Percentiles rank a stretch among this genome's conserved stretches.
Evolutionary conservation across 2,888 invertebrate genomes (phyloP).

Genomic region (Apamea epomidion): DNA sequence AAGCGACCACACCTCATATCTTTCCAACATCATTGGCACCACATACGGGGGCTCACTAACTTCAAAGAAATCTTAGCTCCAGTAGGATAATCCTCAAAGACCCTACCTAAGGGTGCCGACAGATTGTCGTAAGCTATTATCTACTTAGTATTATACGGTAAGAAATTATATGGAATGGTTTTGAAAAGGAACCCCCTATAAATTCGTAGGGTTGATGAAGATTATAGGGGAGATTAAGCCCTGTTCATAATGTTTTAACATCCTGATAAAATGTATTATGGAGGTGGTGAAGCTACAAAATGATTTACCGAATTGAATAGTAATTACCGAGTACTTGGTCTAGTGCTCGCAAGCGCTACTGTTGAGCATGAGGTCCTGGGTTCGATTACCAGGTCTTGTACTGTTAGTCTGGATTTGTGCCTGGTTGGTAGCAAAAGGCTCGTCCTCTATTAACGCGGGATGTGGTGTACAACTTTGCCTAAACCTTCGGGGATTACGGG

Average conservation of each 20-base stretch:
- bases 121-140: constrained; percentile 56
- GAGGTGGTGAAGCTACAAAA: not conserved
- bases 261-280: not conserved
- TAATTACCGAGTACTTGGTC: no score
- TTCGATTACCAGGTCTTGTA: no score
- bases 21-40: constrained; percentile 43
- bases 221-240: constrained; percentile 32
- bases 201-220: constrained; percentile 20
- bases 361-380: no score
- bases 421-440: no score
- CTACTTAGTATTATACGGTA: constrained; percentile 27
- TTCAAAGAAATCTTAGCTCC: constrained; percentile 73
- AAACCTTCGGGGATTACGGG: no score
- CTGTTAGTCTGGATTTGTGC: no score
- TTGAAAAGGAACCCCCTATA: constrained; percentile 27
- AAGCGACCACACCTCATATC: constrained; percentile 20
- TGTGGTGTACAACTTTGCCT: no score
- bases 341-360: no score
- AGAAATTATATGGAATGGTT: constrained; percentile 40
- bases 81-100: constrained; percentile 71
- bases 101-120: constrained; percentile 33
- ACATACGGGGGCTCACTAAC: constrained; percentile 52
- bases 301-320: not conserved
- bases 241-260: not conserved
- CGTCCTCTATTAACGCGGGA: no score